These are phyloP conservation scores for Sminthopsis crassicaudata DNA, from an alignment of 2,113 vertebrate genomes.

Conservation along the genomic window DNA sequence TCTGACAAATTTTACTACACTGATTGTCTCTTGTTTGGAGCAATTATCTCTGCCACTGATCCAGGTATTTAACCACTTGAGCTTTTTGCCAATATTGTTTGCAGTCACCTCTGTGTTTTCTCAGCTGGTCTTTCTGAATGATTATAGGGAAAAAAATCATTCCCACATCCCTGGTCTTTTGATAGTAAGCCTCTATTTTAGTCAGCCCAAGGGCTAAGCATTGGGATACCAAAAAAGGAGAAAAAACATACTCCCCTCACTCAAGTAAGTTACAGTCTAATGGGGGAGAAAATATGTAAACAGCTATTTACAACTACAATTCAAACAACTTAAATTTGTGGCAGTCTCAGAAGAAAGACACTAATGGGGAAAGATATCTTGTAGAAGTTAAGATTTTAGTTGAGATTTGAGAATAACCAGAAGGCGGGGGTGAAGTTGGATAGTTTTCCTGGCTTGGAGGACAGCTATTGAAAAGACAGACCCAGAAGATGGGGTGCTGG, in stretches of 20 bases:
- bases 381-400: too few relatives aligned
- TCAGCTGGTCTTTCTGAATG: not conserved
- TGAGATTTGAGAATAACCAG: not conserved
- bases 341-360: not conserved
- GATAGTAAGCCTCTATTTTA: not conserved
- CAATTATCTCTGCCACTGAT: slow-evolving; percentile 98
- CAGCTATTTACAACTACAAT: too few relatives aligned
- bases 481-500: not conserved
- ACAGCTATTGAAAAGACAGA: not conserved
- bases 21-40: slow-evolving; percentile 98
- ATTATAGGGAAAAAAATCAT: not conserved
- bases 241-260: not conserved
- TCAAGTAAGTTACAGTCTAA: not conserved
- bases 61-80: slow-evolving; percentile 88
- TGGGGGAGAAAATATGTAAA: not conserved
- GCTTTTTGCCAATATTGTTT: not conserved
- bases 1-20: slow-evolving; percentile 98
- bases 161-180: not conserved
- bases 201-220: not conserved
- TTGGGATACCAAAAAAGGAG: not conserved
- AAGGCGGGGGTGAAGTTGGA: not conserved
- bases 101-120: not conserved
- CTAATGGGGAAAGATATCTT: not conserved
- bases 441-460: not conserved
- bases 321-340: not conserved